Evolutionary conservation across 2,113 vertebrate species (phyloP), one percentile per base, ranked within the genome.

Genomic region (Erinaceus europaeus): DNA sequence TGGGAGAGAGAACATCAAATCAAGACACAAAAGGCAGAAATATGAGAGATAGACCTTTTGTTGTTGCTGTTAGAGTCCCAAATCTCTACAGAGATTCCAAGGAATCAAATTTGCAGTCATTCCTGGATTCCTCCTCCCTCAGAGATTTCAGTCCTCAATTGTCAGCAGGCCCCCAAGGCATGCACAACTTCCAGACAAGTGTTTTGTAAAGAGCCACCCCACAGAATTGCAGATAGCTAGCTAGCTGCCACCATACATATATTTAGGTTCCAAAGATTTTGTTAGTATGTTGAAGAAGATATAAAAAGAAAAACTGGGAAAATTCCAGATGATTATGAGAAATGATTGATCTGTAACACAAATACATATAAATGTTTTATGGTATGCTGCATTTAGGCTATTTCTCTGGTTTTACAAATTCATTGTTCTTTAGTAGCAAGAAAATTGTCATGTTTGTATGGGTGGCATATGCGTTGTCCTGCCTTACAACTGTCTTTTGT

Each of bases 21-120:
- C 81, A 59, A 82, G 91, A 87, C 75, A 93, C 36, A 53, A 46
- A 76, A 87, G 69, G 75, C 87, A 91, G 92, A 67, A 87, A 67
- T 65, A 72, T 10, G 61, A 90, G 29, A 89, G 17, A 53, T 48
- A 92, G 88, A 91, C 88, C 84, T 86, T 89, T 83, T 82, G 84
- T 93, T 84, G 78, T 48, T 72, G 80, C 78, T 77, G 89, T 81
- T 76, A 11, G 40, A 83, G 67, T 42, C 93, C 84, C 67, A 93
- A 90, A 91, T 36, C 81, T n/a, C 29, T 72, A 93, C 90, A 90
- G 67, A 71, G 52, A 50, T n/a, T 76, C 57, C 25, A 42, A 67
- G 21, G 38, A 32, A 77, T 91, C 74, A 61, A 71, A 86, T 78
- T 59, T 34, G 27, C 5, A 6, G 62, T 67, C 21, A 1, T 62